Evolutionary conservation across 2,797 vertebrate genomes (phyloP).

Genomic region (Neomorphus geoffroyi): DNA sequence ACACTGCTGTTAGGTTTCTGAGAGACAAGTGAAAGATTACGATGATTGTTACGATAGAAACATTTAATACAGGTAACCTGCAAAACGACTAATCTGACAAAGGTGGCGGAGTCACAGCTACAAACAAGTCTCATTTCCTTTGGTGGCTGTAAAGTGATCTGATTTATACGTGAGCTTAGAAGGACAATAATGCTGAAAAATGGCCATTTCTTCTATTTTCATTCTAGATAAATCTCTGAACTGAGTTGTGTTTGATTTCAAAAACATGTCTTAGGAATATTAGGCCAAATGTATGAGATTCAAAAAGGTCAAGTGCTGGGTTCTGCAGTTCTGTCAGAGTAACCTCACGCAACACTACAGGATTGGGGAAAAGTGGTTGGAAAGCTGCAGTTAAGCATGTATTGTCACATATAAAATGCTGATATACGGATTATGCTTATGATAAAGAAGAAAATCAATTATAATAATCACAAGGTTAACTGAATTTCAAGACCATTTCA

Average conservation of each 20-base stretch:
- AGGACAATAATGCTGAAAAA: neutral
- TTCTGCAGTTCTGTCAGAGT: too few relatives aligned
- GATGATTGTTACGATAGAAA: neutral
- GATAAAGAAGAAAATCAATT: neutral
- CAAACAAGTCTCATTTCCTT: neutral
- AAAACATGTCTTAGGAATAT: neutral
- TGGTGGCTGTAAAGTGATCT: neutral
- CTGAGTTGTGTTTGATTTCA: neutral
- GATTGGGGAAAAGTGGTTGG: too few relatives aligned
- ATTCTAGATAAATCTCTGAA: neutral
- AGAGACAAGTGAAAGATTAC: neutral
- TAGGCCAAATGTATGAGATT: too few relatives aligned
- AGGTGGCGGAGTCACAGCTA: neutral
- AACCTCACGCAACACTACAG: too few relatives aligned
- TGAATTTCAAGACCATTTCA: neutral
- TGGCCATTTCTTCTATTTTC: neutral
- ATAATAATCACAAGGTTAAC: neutral
- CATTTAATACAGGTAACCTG: neutral
- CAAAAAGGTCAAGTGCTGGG: too few relatives aligned
- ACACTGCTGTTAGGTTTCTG: neutral
- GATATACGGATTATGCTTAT: neutral
- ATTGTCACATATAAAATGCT: neutral
- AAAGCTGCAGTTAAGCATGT: neutral
- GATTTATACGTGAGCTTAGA: neutral
- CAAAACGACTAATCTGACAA: neutral